A percentile compares a stretch with the other conserved stretches of the same genome.
These are phyloP conservation scores for Ctenicera cuprea DNA, from an alignment of 2,888 invertebrate genomes.

Conservation along the genomic window DNA sequence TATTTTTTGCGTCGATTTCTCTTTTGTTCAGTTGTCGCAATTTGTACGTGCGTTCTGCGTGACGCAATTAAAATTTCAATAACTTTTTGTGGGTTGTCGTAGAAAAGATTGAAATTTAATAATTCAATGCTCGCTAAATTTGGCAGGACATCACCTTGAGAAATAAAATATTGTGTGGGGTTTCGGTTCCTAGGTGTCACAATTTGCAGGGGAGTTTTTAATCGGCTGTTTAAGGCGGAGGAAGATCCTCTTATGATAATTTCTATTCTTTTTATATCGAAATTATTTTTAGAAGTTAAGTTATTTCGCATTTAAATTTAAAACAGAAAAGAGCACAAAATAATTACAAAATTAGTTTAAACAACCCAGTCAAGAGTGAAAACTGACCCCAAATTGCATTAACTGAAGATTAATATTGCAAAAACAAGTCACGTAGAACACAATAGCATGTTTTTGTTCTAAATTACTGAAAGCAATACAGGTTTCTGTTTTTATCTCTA, in stretches of 20 bases:
- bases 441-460: not conserved
- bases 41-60: conserved; percentile 3
- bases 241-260: not conserved
- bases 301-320: not conserved
- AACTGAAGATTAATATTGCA: conserved; percentile 4
- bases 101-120: conserved; percentile 5
- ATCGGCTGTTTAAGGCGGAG: not conserved
- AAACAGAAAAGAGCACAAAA: too few relatives aligned
- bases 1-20: conserved; percentile 10
- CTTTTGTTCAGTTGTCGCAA: conserved; percentile 4
- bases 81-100: conserved; percentile 11
- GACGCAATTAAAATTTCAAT: conserved; percentile 22
- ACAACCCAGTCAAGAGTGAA: too few relatives aligned
- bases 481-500: not conserved
- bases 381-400: conserved; percentile 5
- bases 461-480: not conserved
- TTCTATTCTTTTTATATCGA: not conserved
- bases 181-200: conserved; percentile 1
- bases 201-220: conserved; percentile 4
- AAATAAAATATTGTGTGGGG: conserved; percentile 6
- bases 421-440: conserved; percentile 7
- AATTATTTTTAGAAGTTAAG: not conserved
- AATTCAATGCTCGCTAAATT: not conserved
- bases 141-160: conserved; percentile 11
- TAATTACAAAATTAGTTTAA: too few relatives aligned